Conservation (phyloP, 2,888 invertebrate genomes). For the Lycia hirtaria region DNA sequence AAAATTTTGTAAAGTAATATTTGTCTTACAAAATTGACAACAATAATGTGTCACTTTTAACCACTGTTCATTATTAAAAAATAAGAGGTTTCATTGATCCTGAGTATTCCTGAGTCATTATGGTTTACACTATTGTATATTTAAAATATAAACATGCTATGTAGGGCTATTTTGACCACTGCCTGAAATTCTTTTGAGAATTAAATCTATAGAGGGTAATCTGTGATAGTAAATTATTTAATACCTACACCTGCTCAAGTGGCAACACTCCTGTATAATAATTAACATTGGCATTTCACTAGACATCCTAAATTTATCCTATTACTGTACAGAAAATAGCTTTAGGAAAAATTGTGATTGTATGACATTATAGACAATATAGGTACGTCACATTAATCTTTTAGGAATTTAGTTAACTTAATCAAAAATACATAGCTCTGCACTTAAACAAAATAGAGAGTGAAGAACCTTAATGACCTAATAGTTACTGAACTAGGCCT, state of each 20-base stretch:
- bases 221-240: constrained; percentile 78
- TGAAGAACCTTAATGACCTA: constrained; percentile 65
- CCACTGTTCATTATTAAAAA: too few relatives aligned
- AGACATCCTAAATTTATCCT: constrained; percentile 69
- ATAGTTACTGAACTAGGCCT: too few relatives aligned
- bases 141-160: too few relatives aligned
- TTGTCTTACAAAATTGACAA: too few relatives aligned
- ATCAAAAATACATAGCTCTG: constrained; percentile 70
- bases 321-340: constrained; percentile 84
- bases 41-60: too few relatives aligned
- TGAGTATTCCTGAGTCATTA: too few relatives aligned
- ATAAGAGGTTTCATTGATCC: too few relatives aligned
- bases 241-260: constrained; percentile 65
- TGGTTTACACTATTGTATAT: too few relatives aligned
- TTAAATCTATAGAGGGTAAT: too few relatives aligned
- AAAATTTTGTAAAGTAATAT: too few relatives aligned
- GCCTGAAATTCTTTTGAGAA: too few relatives aligned
- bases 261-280: constrained; percentile 26
- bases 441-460: constrained; percentile 77
- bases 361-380: constrained; percentile 86
- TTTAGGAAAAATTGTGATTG: constrained; percentile 86
- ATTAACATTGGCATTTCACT: constrained; percentile 66
- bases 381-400: constrained; percentile 82
- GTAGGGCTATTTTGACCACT: too few relatives aligned
- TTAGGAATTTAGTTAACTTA: constrained; percentile 75